Percentiles rank a stretch among this genome's conserved stretches.
Conservation (phyloP, 2,797 vertebrate genomes). For the Bryconaethiops microstoma region DNA sequence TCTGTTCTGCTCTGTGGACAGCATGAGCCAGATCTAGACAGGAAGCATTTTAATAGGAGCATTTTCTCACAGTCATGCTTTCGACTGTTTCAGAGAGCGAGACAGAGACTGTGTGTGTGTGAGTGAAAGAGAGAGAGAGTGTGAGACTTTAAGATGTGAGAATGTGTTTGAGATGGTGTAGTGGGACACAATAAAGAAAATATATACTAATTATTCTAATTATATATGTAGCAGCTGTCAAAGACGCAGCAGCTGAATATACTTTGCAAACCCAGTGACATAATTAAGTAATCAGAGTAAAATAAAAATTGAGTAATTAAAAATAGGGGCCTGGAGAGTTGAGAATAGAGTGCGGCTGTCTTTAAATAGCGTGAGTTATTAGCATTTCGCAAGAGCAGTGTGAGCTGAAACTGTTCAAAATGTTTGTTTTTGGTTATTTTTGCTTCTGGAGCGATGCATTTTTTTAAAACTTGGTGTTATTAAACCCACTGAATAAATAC, state of each 20-base stretch:
- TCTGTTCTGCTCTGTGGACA: constrained; percentile 57
- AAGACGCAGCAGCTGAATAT: too few relatives aligned
- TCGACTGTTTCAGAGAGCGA: constrained; percentile 40
- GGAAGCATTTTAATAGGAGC: constrained; percentile 44
- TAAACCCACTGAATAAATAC: constrained; percentile 1
- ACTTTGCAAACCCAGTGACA: too few relatives aligned
- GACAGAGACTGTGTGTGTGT: constrained; percentile 41
- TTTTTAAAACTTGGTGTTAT: neutral
- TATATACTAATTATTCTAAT: too few relatives aligned
- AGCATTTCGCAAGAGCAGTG: neutral
- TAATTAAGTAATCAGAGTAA: too few relatives aligned
- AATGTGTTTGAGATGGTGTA: too few relatives aligned
- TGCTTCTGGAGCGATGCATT: neutral
- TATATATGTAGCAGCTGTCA: too few relatives aligned
- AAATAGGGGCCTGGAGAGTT: too few relatives aligned
- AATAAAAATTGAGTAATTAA: too few relatives aligned
- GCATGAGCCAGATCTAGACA: constrained; percentile 34
- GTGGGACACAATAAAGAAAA: too few relatives aligned
- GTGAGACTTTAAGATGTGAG: too few relatives aligned
- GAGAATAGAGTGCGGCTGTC: too few relatives aligned
- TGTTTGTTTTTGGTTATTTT: neutral
- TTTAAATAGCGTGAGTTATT: neutral
- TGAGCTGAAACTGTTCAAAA: neutral
- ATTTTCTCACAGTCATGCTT: constrained; percentile 46
- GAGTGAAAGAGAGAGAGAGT: constrained; percentile 15